A percentile compares a stretch with the other conserved stretches of the same genome.
Evolutionary conservation across 2,888 invertebrate genomes (phyloP).

Genomic region (Parapristionchus giblindavisi): DNA sequence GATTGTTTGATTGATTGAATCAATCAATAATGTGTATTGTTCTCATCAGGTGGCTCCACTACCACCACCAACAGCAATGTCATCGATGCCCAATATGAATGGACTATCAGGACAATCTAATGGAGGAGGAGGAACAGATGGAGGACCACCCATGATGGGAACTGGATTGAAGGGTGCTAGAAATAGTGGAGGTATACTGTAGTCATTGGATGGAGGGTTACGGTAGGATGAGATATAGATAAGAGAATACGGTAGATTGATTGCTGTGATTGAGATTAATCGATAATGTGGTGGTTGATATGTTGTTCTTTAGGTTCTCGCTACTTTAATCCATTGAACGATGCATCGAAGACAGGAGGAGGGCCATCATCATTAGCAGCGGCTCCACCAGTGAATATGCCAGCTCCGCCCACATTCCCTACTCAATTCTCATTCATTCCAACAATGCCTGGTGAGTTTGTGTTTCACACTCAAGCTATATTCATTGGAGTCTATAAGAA

Average conservation of each 20-base stretch:
- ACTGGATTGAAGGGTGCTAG: constrained; percentile 47
- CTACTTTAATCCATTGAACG: constrained; percentile 37
- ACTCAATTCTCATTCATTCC: constrained; percentile 45
- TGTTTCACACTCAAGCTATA: neutral
- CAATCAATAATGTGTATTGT: too few species aligned
- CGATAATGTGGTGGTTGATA: too few species aligned
- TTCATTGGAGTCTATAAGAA: neutral
- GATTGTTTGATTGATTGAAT: neutral
- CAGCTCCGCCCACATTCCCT: constrained; percentile 38
- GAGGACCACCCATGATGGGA: constrained; percentile 7
- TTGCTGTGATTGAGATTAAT: too few species aligned
- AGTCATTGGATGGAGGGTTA: too few species aligned
- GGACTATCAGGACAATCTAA: neutral
- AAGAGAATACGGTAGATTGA: neutral
- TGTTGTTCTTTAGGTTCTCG: constrained; percentile 30
- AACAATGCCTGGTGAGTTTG: constrained; percentile 41
- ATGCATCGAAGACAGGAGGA: constrained; percentile 8
- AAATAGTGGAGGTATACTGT: constrained; percentile 47
- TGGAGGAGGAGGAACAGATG: neutral
- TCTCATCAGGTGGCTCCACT: constrained; percentile 34
- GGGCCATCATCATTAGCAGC: constrained; percentile 19
- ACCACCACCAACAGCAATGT: constrained; percentile 21
- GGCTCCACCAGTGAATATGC: constrained; percentile 11
- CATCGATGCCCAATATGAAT: constrained; percentile 31
- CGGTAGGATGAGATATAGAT: neutral